Evolutionary conservation across 2,888 invertebrate genomes (phyloP).

Genomic region (Brenthis daphne): DNA sequence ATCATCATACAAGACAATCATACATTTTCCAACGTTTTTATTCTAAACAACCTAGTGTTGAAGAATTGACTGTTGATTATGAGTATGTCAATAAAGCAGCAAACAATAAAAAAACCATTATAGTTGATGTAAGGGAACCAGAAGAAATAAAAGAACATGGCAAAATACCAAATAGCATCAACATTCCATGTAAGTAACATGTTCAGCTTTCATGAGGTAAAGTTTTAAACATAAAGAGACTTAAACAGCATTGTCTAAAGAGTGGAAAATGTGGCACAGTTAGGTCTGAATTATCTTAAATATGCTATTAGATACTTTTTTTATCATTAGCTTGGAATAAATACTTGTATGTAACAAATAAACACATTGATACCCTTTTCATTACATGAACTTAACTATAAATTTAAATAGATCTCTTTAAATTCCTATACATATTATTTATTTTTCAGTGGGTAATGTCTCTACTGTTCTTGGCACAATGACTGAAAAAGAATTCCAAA

Average conservation of each 20-base stretch:
- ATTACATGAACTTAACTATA: slow-evolving; percentile 6
- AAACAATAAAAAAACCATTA: slow-evolving; percentile 58
- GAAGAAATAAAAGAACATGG: slow-evolving; percentile 87
- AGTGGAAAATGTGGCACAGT: too few species aligned
- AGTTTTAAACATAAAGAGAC: too few species aligned
- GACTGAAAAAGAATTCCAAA: slow-evolving; percentile 78
- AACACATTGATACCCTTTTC: neutral
- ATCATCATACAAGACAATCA: neutral
- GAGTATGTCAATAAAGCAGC: slow-evolving; percentile 70
- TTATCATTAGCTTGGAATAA: too few species aligned
- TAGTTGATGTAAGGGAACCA: slow-evolving; percentile 90
- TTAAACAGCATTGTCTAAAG: too few species aligned
- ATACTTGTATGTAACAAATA: too few species aligned
- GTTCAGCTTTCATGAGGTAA: neutral
- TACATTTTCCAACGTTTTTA: slow-evolving; percentile 45
- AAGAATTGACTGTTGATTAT: slow-evolving; percentile 63
- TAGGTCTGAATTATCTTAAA: too few species aligned
- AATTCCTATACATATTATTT: neutral
- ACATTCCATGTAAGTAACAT: slow-evolving; percentile 87
- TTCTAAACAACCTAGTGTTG: slow-evolving; percentile 50
- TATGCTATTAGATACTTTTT: too few species aligned
- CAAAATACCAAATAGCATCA: slow-evolving; percentile 87
- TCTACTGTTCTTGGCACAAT: slow-evolving; percentile 65
- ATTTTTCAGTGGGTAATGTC: slow-evolving; percentile 79
- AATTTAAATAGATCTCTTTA: neutral